Evolutionary conservation across 1,140 invertebrate species (phyloP).

Genomic region (Stenopsyche tienmushanensis): DNA sequence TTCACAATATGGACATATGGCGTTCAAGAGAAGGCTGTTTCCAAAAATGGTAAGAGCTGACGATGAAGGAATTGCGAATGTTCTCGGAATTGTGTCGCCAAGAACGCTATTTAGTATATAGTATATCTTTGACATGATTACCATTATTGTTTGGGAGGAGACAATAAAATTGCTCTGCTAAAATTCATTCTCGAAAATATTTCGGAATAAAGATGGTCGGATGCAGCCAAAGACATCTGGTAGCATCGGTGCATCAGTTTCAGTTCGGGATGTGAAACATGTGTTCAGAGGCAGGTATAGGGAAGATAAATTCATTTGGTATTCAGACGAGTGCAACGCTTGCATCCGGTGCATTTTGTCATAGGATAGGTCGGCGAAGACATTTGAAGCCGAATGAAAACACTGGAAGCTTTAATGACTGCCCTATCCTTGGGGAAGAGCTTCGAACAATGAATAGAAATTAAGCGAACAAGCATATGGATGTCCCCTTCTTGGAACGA

Average conservation of each 20-base stretch:
- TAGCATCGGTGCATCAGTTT: not conserved
- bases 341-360: slow-evolving; percentile 3
- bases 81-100: not conserved
- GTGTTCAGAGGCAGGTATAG: not conserved
- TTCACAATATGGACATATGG: not conserved
- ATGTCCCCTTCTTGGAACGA: not conserved
- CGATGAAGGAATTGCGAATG: not conserved
- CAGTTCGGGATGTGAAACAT: not conserved
- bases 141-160: too few species aligned
- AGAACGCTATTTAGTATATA: not conserved
- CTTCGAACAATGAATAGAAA: not conserved
- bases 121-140: too few species aligned
- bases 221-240: not conserved
- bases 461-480: not conserved
- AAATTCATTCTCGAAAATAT: not conserved
- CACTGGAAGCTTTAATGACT: not conserved
- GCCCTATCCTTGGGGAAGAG: not conserved
- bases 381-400: not conserved
- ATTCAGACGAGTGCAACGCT: not conserved
- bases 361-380: too few species aligned
- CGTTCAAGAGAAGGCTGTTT: not conserved
- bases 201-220: slow-evolving; percentile 3
- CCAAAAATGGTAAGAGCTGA: not conserved
- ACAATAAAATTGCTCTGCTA: not conserved
- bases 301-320: slow-evolving; percentile 12